These are phyloP conservation scores for Sialis fuliginosa DNA, from an alignment of 2,888 invertebrate species.

Conservation along the genomic window DNA sequence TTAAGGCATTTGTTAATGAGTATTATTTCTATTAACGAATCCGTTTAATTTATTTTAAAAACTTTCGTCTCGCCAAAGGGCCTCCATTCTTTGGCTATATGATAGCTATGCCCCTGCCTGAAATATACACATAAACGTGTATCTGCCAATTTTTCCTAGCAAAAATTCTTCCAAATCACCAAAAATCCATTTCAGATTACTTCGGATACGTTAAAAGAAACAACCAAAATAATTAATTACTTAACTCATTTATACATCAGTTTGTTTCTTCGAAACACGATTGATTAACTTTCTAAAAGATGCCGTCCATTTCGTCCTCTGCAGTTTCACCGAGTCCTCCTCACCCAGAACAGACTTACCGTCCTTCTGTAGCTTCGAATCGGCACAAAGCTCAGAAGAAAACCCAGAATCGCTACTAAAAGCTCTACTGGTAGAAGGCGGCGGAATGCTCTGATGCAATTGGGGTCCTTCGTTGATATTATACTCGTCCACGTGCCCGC, in stretches of 20 bases:
- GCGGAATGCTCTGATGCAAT: not conserved
- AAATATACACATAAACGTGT: too few species aligned
- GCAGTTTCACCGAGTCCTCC: constrained; percentile 26
- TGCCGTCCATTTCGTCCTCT: constrained; percentile 39
- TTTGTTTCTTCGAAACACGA: constrained; percentile 9
- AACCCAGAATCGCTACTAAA: constrained; percentile 31
- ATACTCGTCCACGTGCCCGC: constrained; percentile 4
- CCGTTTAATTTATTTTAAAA: too few species aligned
- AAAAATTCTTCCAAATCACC: too few species aligned
- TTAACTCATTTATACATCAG: constrained; percentile 1
- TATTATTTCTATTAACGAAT: too few species aligned
- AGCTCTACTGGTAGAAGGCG: constrained; percentile 14
- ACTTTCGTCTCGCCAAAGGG: too few species aligned
- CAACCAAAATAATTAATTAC: too few species aligned
- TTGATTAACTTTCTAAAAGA: constrained; percentile 37
- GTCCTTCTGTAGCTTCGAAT: constrained; percentile 24
- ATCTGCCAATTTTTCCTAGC: too few species aligned
- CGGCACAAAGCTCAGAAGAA: constrained; percentile 29
- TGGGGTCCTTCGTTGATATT: constrained; percentile 2
- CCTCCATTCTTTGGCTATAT: too few species aligned
- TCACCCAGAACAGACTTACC: constrained; percentile 23
- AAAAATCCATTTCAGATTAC: too few species aligned
- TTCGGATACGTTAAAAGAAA: too few species aligned
- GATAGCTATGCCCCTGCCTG: too few species aligned
- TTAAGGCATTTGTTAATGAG: too few species aligned